Conservation (phyloP, 2,888 invertebrate species). For the Mycogona germanica region DNA sequence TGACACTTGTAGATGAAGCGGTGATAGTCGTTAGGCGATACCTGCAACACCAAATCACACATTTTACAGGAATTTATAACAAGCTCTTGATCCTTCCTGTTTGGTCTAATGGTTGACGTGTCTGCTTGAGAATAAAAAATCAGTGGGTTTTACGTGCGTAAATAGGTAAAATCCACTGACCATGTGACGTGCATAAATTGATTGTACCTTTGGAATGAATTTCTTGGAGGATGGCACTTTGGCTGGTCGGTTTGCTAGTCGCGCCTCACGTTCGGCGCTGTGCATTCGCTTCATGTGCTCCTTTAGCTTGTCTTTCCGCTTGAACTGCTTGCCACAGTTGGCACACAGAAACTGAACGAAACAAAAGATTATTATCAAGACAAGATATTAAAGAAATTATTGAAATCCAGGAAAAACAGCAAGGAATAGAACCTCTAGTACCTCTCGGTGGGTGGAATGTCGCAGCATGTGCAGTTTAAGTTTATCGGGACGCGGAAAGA, state of each 20-base stretch:
- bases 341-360: slow-evolving; percentile 63
- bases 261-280: slow-evolving; percentile 38
- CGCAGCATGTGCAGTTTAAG: slow-evolving; percentile 54
- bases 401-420: too few species aligned
- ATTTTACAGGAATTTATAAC: background rate
- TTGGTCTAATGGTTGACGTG: too few species aligned
- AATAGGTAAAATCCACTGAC: too few species aligned
- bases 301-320: slow-evolving; percentile 58
- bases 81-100: too few species aligned
- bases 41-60: slow-evolving; percentile 28
- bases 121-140: too few species aligned
- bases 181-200: too few species aligned
- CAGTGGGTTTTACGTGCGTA: too few species aligned
- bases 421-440: too few species aligned
- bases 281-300: slow-evolving; percentile 60
- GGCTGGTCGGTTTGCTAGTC: slow-evolving; percentile 26
- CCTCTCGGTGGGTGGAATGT: slow-evolving; percentile 51
- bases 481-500: slow-evolving; percentile 57
- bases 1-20: slow-evolving; percentile 64
- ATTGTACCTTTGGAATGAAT: slow-evolving; percentile 45
- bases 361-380: too few species aligned
- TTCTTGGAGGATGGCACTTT: slow-evolving; percentile 36
- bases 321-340: slow-evolving; percentile 62
- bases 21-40: slow-evolving; percentile 50
- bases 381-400: too few species aligned